Base-by-base conservation (phyloP, 2,888 invertebrate species). In the Allophyes oxyacanthae region DNA sequence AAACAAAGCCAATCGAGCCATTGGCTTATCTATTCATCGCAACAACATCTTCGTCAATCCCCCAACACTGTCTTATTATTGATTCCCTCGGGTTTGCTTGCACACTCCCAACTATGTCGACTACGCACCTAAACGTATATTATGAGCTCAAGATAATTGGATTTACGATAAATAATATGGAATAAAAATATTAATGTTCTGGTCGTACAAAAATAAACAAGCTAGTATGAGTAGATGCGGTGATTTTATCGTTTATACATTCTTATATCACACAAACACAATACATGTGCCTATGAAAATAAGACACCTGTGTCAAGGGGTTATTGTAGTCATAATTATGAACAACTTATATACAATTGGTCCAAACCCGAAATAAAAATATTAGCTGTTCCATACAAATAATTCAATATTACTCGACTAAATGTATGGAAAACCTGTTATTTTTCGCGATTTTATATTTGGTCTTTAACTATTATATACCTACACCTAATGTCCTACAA, bases 141-240 rank as follows among this genome's bases (percentile, higher is more conserved):
- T 25, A 70, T 75, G 61, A 65, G 65, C 72, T 64, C 43, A 51
- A 58, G 44, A 71, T 80, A 77, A 78, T 80, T 78, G 77, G 72
- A 74, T 80, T 77, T 71, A 48, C 61, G 53, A 63, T 53, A 51
- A 53, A 65, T 51, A 66, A 52, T 66, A 49, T 49, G 37, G 28
- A 56, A 56, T 49, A 66, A 61, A 66, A 49, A 61, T 65, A 60
- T 55, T 26, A 44, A 5, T 41, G 10, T 33, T 14, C 11, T 34
- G 32, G 13, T 44, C 43, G 52, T 13, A 38, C 28, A 54, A 50
- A 46, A 42, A 51, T 38, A 26, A 36, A 10, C 15, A n/a, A 33
- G 30, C 25, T 20, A 25, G 28, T 44, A 13, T 28, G 30, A 55
- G 10, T 34, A 34, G 50, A 44, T 58, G 42, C 56, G 51, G 65